These are phyloP conservation scores for Amphiprion percula DNA, from an alignment of 2,113 vertebrate species.

Conservation along the genomic window DNA sequence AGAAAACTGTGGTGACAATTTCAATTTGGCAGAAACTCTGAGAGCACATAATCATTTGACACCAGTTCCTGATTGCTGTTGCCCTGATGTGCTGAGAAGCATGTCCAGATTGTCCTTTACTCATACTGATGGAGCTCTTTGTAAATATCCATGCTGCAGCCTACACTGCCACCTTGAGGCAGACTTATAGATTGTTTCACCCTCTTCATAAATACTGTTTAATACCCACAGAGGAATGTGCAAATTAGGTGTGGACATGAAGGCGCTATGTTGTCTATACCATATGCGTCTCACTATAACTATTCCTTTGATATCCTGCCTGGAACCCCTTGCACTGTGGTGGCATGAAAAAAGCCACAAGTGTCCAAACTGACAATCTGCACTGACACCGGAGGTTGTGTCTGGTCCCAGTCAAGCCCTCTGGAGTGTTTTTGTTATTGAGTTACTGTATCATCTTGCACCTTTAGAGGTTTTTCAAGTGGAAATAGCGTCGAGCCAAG, in stretches of 20 bases:
- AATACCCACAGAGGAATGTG: constrained; percentile 22
- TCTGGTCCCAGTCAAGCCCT: constrained; percentile 37
- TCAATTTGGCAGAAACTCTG: constrained; percentile 72
- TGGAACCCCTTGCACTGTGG: neutral
- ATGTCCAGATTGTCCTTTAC: constrained; percentile 69
- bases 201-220: constrained; percentile 20
- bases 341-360: constrained; percentile 8
- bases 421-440: constrained; percentile 41
- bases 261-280: constrained; percentile 21
- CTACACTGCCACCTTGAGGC: constrained; percentile 80
- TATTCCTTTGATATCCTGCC: constrained; percentile 5
- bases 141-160: constrained; percentile 49
- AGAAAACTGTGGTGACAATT: constrained; percentile 76
- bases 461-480: constrained; percentile 50
- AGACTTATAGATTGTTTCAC: constrained; percentile 1
- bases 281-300: neutral
- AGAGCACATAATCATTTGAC: constrained; percentile 72
- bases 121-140: constrained; percentile 50
- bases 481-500: constrained; percentile 57
- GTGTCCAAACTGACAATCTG: neutral
- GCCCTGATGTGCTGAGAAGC: constrained; percentile 61
- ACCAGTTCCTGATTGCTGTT: constrained; percentile 67
- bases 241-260: constrained; percentile 13
- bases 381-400: constrained; percentile 1
- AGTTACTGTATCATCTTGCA: constrained; percentile 58